These are phyloP conservation scores for Thera obeliscata DNA, from an alignment of 2,888 invertebrate species.

Conservation along the genomic window DNA sequence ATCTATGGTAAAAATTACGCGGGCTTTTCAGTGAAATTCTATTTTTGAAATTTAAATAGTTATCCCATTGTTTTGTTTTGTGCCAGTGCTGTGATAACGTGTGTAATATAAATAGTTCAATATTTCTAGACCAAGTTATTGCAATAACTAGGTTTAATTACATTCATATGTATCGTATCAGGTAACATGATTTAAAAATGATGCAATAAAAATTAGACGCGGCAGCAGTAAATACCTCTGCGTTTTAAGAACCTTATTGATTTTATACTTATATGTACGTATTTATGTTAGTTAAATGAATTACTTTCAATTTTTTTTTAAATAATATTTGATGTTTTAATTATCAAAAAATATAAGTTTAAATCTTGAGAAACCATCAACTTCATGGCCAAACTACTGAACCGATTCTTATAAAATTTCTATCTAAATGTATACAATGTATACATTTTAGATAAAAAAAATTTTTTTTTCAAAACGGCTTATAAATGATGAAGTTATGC, in stretches of 20 bases:
- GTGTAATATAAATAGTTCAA: background rate
- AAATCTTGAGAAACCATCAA: no score
- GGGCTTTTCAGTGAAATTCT: conserved; percentile 15
- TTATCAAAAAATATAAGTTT: no score
- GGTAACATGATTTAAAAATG: conserved; percentile 11
- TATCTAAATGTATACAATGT: no score
- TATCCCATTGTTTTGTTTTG: background rate
- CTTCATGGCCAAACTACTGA: no score
- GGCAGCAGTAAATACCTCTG: background rate
- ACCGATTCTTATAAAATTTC: no score
- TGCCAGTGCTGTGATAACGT: conserved; percentile 6
- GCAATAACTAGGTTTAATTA: background rate
- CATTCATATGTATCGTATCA: background rate
- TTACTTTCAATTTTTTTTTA: no score
- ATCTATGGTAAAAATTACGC: conserved; percentile 21
- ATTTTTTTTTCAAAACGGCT: no score
- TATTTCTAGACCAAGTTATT: background rate
- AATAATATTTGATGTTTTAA: no score
- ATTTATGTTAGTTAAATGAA: no score
- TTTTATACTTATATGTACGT: background rate
- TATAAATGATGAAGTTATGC: no score
- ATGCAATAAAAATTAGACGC: conserved; percentile 2
- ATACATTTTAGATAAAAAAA: no score
- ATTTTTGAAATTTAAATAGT: conserved; percentile 5
- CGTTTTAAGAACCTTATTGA: background rate